phyloP scores from a whole-genome alignment of 2,797 vertebrate genomes.

The Anableps anableps region DNA sequence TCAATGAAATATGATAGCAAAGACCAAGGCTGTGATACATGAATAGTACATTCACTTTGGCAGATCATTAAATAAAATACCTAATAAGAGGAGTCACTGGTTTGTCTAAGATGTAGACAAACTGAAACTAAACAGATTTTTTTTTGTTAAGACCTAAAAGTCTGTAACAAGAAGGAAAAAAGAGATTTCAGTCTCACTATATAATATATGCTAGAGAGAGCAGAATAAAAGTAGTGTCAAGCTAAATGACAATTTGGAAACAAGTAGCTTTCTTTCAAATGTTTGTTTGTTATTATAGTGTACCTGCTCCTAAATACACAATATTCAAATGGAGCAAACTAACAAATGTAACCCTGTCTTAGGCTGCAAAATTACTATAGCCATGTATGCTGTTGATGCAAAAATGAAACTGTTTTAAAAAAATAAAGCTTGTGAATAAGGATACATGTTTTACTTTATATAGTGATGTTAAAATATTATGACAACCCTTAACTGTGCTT shows the following conservation, averaged over 20 bases:
- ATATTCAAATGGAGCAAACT: not conserved
- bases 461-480: not conserved
- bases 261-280: no score
- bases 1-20: constrained; percentile 59
- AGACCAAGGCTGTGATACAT: constrained; percentile 34
- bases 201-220: not conserved
- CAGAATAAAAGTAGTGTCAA: not conserved
- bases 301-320: no score
- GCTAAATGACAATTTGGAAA: no score
- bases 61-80: constrained; percentile 50
- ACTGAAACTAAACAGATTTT: constrained; percentile 36
- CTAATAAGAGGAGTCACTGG: constrained; percentile 53
- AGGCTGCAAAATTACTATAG: not conserved
- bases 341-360: not conserved
- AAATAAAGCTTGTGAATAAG: not conserved
- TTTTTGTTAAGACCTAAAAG: constrained; percentile 31
- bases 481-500: not conserved
- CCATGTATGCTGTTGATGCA: not conserved
- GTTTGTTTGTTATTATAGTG: no score
- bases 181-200: not conserved
- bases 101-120: constrained; percentile 45
- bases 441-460: not conserved
- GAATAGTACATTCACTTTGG: constrained; percentile 39
- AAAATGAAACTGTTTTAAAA: not conserved
- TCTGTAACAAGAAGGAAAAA: not conserved